phyloP scores from a whole-genome alignment of 2,113 vertebrate species.

The Nothoprocta pentlandii region DNA sequence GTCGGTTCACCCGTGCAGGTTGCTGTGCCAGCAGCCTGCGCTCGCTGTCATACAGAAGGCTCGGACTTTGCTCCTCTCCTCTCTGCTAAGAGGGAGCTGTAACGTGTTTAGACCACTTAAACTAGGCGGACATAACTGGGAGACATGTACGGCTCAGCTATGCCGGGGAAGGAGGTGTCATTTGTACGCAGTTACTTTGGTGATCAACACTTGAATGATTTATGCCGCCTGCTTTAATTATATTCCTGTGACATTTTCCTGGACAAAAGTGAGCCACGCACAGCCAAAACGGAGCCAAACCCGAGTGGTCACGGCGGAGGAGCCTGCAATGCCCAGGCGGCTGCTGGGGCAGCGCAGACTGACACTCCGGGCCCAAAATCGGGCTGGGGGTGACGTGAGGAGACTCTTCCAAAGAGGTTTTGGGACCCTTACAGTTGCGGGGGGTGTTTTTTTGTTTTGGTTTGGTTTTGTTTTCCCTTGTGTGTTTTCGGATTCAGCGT shows the following conservation, averaged over 20 bases:
- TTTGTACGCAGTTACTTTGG: constrained; percentile 78
- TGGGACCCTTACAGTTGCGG: too few species aligned
- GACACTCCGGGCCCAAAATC: not conserved
- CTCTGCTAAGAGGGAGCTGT: constrained; percentile 18
- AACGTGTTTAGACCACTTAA: constrained; percentile 62
- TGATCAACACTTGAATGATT: constrained; percentile 77
- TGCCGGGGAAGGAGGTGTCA: constrained; percentile 74
- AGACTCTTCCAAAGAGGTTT: not conserved
- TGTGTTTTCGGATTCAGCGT: not conserved
- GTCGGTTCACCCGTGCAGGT: not conserved
- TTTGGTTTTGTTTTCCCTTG: too few species aligned
- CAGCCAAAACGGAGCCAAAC: constrained; percentile 49
- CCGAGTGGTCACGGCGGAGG: not conserved
- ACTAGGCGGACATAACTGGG: constrained; percentile 60
- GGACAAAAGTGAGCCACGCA: constrained; percentile 41
- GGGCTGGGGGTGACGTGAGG: not conserved
- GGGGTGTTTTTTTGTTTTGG: not conserved
- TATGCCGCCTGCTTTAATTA: constrained; percentile 71
- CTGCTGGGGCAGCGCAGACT: not conserved
- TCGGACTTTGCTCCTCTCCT: not conserved
- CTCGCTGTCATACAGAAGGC: not conserved
- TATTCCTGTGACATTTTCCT: constrained; percentile 73
- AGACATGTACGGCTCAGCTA: constrained; percentile 62
- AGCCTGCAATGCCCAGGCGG: not conserved
- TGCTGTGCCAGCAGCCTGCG: not conserved